Evolutionary conservation across 2,888 invertebrate species (phyloP), one percentile per base, ranked within the genome.

Genomic region (Ormyrus nitidulus): DNA sequence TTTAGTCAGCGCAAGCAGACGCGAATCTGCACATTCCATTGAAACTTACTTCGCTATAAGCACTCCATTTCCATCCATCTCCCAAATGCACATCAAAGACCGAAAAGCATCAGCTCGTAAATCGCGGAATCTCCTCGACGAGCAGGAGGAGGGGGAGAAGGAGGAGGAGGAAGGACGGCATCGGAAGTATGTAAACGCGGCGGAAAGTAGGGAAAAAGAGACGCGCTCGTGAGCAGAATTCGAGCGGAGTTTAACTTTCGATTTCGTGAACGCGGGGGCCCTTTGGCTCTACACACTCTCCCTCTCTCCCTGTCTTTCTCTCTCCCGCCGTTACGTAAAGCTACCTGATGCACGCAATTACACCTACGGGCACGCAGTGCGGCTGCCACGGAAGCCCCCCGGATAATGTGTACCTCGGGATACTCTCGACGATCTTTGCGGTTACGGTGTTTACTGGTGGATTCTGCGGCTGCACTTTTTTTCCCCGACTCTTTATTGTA

Each of bases 171-270:
- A 70, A 44, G 5, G 58, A 56, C 13, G 51, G 7, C 8, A 49
- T 53, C 53, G 19, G 58, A 48, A 6, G 58, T 53, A 11, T 51
- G 53, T 13, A 70, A 48, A 61, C 34, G 34, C 84, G 82, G 66
- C 70, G 80, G 71, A 46, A 58, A 10, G 10, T 19, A 54, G 62
- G 46, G 46, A 34, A n/a, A 44, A 44, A 5, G 49, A 13, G 49
- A 59, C 19, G 59, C 10, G 53, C 34, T 34, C 34, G 34, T 34
- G 34, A 34, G 34, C 34, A 4, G 34, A 34, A 34, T 34, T 34
- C 34, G 51, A 49, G 49, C 10, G n/a, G 46, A 34, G 68, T 11
- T 34, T 34, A 34, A 34, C 34, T 34, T 34, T 34, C 34, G 34
- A 34, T 34, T 34, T 34, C 34, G 34, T 34, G 34, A 34, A 34